Conservation (phyloP, 2,888 invertebrate genomes). For the Dascillus cervinus region DNA sequence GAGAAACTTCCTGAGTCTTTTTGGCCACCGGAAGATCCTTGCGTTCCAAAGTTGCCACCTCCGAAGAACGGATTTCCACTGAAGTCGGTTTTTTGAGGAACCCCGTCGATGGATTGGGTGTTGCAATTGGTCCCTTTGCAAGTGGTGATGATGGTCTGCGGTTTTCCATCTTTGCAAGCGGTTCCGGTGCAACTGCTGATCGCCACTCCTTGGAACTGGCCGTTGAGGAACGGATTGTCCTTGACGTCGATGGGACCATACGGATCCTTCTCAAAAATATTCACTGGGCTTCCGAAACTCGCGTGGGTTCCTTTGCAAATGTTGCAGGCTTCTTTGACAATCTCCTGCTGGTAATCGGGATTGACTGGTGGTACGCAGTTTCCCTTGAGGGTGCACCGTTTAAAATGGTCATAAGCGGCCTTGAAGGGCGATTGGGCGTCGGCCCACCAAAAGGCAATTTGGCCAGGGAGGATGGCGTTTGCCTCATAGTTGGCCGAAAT, state of each 20-base stretch:
- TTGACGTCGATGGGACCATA: slow-evolving; percentile 25
- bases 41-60: slow-evolving; percentile 19
- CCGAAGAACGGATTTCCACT: slow-evolving; percentile 31
- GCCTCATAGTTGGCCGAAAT: background rate
- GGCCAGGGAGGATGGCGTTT: slow-evolving; percentile 32
- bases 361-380: slow-evolving; percentile 22
- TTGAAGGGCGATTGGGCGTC: slow-evolving; percentile 52
- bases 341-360: slow-evolving; percentile 1
- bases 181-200: slow-evolving; percentile 26
- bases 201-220: slow-evolving; percentile 28
- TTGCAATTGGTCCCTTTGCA: slow-evolving; percentile 15
- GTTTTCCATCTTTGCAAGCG: slow-evolving; percentile 23
- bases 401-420: slow-evolving; percentile 38
- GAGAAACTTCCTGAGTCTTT: no score
- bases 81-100: slow-evolving; percentile 9
- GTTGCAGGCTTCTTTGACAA: background rate
- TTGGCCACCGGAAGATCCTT: no score
- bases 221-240: slow-evolving; percentile 35
- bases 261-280: no score
- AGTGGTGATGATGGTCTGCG: slow-evolving; percentile 12
- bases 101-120: slow-evolving; percentile 15
- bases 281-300: background rate
- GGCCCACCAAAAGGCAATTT: slow-evolving; percentile 54
- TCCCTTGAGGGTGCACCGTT: slow-evolving; percentile 33
- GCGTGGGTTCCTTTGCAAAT: background rate